Conservation (phyloP, 2,888 invertebrate genomes). For the Dynastes grantii region DNA sequence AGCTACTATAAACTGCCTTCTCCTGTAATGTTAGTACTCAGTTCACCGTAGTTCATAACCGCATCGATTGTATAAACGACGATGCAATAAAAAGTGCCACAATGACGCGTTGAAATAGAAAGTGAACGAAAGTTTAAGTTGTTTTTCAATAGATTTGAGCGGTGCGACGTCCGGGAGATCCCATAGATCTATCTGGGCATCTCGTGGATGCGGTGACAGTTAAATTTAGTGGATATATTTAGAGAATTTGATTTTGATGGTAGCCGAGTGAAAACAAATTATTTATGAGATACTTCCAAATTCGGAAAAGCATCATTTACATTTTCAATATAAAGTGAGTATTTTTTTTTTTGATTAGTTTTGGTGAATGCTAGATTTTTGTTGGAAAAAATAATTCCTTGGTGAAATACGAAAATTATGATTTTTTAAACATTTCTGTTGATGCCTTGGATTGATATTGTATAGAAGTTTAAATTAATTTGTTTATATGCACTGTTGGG, state of each 20-base stretch:
- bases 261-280: not conserved
- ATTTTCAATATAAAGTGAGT: not conserved
- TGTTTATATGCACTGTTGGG: no score
- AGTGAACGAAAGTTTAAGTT: constrained; percentile 49
- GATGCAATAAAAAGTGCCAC: constrained; percentile 16
- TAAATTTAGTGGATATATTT: not conserved
- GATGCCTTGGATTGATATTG: no score
- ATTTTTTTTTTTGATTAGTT: not conserved
- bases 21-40: not conserved
- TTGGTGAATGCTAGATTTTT: no score
- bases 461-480: no score
- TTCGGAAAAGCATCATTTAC: not conserved
- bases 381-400: no score
- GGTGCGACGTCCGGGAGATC: constrained; percentile 9
- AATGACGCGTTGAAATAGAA: constrained; percentile 48
- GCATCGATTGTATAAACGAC: constrained; percentile 5
- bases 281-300: no score
- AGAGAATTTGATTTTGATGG: not conserved
- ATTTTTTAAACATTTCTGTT: no score
- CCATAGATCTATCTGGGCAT: constrained; percentile 2
- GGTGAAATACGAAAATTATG: no score
- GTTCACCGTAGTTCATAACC: not conserved
- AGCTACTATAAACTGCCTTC: not conserved
- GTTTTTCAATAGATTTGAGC: constrained; percentile 33
- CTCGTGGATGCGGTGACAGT: not conserved